Conservation (phyloP, 2,113 vertebrate species). For the Scortum barcoo region DNA sequence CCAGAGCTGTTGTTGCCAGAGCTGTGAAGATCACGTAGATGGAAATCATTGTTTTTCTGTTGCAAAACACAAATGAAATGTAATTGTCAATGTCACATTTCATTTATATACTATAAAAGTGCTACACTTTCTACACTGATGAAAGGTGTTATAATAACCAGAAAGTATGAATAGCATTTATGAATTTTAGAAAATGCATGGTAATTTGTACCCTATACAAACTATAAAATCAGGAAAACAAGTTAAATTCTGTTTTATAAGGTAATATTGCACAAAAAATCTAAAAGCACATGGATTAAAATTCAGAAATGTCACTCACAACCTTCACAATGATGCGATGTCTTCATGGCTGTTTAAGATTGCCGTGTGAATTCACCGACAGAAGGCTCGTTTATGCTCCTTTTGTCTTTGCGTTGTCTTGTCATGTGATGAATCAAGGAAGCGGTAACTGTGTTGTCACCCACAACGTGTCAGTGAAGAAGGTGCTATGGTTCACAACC, state of each 20-base stretch:
- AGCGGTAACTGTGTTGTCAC: neutral
- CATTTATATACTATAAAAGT: too few relatives aligned
- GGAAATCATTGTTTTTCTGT: constrained; percentile 42
- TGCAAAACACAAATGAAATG: neutral
- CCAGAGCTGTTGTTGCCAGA: constrained; percentile 13
- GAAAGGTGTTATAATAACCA: neutral
- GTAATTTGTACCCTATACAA: neutral
- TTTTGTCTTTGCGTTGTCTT: neutral
- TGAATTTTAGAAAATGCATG: neutral
- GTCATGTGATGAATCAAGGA: neutral
- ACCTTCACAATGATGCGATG: neutral
- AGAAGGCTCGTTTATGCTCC: neutral
- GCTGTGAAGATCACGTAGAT: constrained; percentile 5
- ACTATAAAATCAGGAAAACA: neutral
- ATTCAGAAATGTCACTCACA: neutral
- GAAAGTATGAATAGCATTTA: neutral
- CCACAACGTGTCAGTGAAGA: neutral
- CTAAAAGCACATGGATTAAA: too few relatives aligned
- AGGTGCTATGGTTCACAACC: neutral
- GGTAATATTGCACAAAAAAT: too few relatives aligned
- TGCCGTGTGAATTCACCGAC: neutral
- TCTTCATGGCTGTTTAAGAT: neutral
- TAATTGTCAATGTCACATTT: too few relatives aligned
- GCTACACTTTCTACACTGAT: too few relatives aligned
- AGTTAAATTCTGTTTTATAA: too few relatives aligned